Evolutionary conservation across 2,113 vertebrate species (phyloP).

Genomic region (Nannobrachium achirus): DNA sequence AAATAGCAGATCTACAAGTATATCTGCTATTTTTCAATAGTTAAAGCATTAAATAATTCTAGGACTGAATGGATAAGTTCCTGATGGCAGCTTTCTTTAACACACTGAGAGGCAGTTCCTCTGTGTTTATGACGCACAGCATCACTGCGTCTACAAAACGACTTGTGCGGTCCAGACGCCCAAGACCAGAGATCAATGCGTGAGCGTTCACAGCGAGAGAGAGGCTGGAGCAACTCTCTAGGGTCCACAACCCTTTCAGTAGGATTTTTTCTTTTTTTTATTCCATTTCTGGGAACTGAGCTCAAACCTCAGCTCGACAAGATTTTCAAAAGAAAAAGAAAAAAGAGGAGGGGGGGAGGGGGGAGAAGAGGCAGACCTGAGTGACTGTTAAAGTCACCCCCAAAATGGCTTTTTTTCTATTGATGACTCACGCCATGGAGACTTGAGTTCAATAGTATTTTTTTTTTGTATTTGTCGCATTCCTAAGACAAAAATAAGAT

Average conservation of each 20-base stretch:
- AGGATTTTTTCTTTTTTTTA: background rate
- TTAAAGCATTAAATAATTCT: too few relatives aligned
- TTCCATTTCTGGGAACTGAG: constrained; percentile 38
- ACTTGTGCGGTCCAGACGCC: constrained; percentile 30
- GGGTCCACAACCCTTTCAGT: constrained; percentile 35
- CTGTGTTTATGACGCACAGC: constrained; percentile 13
- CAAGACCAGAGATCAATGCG: constrained; percentile 41
- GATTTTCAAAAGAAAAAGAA: too few relatives aligned
- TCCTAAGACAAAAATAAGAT: too few relatives aligned
- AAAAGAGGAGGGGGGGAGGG: too few relatives aligned
- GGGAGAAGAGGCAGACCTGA: constrained; percentile 11
- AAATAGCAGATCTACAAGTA: too few relatives aligned
- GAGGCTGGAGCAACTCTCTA: constrained; percentile 38
- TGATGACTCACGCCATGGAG: too few relatives aligned
- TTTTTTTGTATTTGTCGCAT: too few relatives aligned
- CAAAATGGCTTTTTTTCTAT: too few relatives aligned
- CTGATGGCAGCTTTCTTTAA: too few relatives aligned
- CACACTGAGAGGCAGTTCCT: background rate
- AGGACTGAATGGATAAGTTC: too few relatives aligned
- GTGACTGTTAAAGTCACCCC: constrained; percentile 45
- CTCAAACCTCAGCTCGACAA: constrained; percentile 17
- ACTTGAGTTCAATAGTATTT: too few relatives aligned
- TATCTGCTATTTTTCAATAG: too few relatives aligned
- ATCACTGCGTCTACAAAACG: constrained; percentile 5
- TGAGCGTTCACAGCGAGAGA: constrained; percentile 31